Base-by-base conservation (phyloP, 2,113 vertebrate genomes). In the Gavialis gangeticus region DNA sequence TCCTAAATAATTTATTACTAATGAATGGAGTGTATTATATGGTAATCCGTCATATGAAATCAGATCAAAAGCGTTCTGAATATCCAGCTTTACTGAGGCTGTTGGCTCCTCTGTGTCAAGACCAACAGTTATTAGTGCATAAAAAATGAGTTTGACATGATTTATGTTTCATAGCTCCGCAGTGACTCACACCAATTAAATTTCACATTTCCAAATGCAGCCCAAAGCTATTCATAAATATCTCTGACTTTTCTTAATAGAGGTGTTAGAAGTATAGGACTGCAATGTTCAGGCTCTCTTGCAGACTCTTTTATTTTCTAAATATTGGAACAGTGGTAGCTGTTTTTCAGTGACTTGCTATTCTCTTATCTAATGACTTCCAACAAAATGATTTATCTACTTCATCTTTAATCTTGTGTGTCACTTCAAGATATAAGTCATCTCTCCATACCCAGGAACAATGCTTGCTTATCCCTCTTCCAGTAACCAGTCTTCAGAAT, bases 181-280 rank as follows among this genome's bases (percentile, higher is more conserved):
- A 93, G 79, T 92, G 96, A 96, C 87, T 97, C 95, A 90, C 95
- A 90, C 95, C 95, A 95, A 94, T 96, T 96, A 97, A 94, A 96
- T 96, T 96, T 95, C 93, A 90, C 80, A 95, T 93, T 97, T 96
- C 91, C 95, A 78, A 94, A 75, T 94, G 91, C 62, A 95, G 91
- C 91, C 87, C 81, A 85, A 86, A 95, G 96, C 94, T 96, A 94
- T 75, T 96, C 87, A 93, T 94, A 96, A 92, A 92, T 95, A 96
- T 96, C 91, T 96, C 91, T 92, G 82, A 94, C 89, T 66, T 56
- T 79, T 96, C 71, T n/a, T 11, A 89, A 88, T 64, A 24, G 92
- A 94, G 87, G 95, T 97, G 89, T 91, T 96, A 91, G 85, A 93
- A 85, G 89, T 92, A 93, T 91, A 86, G 75, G 83, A 90, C 88